Base-by-base conservation (phyloP, 2,113 vertebrate species). In the Apteryx owenii region DNA sequence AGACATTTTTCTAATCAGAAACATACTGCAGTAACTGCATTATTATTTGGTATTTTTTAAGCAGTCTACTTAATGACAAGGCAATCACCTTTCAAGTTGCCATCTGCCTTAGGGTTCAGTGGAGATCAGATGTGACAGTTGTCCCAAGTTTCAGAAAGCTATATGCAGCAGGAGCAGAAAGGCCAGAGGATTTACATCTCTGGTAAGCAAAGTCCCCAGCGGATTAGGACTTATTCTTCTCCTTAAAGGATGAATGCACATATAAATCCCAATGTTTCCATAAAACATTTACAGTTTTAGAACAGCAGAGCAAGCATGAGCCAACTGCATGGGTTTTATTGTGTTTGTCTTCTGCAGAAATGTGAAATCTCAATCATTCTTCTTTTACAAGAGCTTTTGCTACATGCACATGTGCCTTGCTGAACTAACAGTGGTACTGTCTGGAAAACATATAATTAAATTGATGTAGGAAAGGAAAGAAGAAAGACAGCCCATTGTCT, bases 401-500 rank as follows among this genome's bases (percentile, higher is more conserved):
- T 97, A 95, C 89, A 85, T 81, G 94, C 94, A 98, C 84, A 97
- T 97, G 87, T 96, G 87, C 53, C 72, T 97, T 96, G 77, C 92
- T 97, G 97, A 97, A 98, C 97, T 97, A 97, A 90, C 83, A 94
- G 87, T 94, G 73, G 84, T 96, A 90, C 81, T 95, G 95, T 95
- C 97, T 98, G 98, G 97, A 97, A 98, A 98, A 98, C 95, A 95
- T 96, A 83, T 79, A 98, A 98, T 97, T 98, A 96, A 96, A 97
- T 54, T 81, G 90, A 93, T 38, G 36, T 38, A 38, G 92, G 85
- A 44, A 73, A 69, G 72, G 42, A 60, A 92, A 62, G 31, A 93
- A 93, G 42, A 77, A 58, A 86, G 62, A 79, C 95, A 91, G 80
- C 25, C 75, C 66, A 95, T 95, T 97, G 89, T 92, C 90, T 97